Base-by-base conservation (phyloP, 2,888 invertebrate species). In the Cerastis leucographa region DNA sequence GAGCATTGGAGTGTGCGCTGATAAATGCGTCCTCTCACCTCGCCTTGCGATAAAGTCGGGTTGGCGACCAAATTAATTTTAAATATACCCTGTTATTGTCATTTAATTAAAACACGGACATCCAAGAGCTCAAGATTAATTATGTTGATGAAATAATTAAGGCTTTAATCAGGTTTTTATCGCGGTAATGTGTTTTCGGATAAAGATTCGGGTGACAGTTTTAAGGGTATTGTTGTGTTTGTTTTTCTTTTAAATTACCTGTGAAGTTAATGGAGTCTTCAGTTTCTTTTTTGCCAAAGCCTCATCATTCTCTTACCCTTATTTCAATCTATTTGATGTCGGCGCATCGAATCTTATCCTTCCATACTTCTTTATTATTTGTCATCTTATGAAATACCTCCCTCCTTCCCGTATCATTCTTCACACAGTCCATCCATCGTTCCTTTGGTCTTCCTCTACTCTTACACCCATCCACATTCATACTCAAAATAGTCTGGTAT, bases 1-100 rank as follows among this genome's bases (percentile, higher is more conserved):
- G 93, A 92, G 95, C 94, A 91, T 93, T 96, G 93, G 91, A 96
- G 96, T 95, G 95, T 93, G 91, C 88, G 80, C 91, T 94, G 94
- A 95, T 95, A 94, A 94, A 94, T 93, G 90, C 92, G 92, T 91
- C 90, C 92, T 94, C 90, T 87, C 87, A 91, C 91, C 91, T 94
- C 87, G 80, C 88, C 90, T 91, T 87, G 85, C 88, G 93, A 93
- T 95, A 93, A 93, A 91, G 92, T 91, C 87, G 90, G 91, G 90
- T 89, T 92, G 89, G 89, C 88, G 89, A 89, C 89, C 85, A 93
- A 94, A 95, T 95, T 95, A 94, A 95, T 94, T 95, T 94, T 91
- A 94, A 95, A 93, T 91, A 92, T 91, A 90, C 88, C 89, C 89
- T 91, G 93, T 92, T 92, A 93, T 92, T 93, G 92, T 92, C 93